Conservation (phyloP, 2,797 vertebrate genomes). For the Oryzias sinensis region DNA sequence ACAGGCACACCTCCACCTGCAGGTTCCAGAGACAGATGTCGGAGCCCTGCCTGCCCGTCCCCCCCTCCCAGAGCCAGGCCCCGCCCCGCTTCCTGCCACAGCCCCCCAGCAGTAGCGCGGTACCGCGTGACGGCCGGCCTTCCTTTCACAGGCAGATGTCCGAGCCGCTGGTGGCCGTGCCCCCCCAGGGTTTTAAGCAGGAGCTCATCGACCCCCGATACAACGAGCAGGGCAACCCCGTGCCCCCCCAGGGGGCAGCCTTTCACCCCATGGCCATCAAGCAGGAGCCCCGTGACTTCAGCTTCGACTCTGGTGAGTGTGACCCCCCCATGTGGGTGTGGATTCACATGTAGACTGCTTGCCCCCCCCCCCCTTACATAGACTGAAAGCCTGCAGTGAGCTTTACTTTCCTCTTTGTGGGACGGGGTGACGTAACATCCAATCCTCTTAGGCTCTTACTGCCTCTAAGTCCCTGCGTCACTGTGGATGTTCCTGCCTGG, state of each 20-base stretch:
- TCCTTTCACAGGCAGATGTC: constrained; percentile 94
- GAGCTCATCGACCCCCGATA: constrained; percentile 91
- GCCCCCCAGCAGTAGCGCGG: constrained; percentile 59
- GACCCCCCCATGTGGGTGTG: too few relatives aligned
- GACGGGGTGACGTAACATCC: constrained; percentile 72
- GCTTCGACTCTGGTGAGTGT: constrained; percentile 92
- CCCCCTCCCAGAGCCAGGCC: constrained; percentile 76
- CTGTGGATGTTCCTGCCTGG: constrained; percentile 35
- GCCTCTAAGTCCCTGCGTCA: constrained; percentile 78
- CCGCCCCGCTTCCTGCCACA: constrained; percentile 83
- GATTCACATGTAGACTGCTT: too few relatives aligned
- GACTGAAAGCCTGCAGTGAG: too few relatives aligned
- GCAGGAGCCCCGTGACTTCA: constrained; percentile 94
- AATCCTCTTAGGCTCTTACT: constrained; percentile 82
- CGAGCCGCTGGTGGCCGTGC: constrained; percentile 86
- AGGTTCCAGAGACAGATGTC: constrained; percentile 97
- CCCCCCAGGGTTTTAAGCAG: constrained; percentile 92
- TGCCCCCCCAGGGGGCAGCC: constrained; percentile 66
- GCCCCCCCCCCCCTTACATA: too few relatives aligned
- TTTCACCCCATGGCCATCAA: constrained; percentile 94
- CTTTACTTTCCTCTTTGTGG: constrained; percentile 1
- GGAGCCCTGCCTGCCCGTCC: constrained; percentile 84
- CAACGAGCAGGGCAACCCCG: constrained; percentile 82
- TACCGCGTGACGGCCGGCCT: constrained; percentile 83
- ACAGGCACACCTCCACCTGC: not conserved